Percentiles rank a stretch among this genome's conserved stretches.
phyloP scores from a whole-genome alignment of 1,140 invertebrate genomes.

The Meteorus sp. region DNA sequence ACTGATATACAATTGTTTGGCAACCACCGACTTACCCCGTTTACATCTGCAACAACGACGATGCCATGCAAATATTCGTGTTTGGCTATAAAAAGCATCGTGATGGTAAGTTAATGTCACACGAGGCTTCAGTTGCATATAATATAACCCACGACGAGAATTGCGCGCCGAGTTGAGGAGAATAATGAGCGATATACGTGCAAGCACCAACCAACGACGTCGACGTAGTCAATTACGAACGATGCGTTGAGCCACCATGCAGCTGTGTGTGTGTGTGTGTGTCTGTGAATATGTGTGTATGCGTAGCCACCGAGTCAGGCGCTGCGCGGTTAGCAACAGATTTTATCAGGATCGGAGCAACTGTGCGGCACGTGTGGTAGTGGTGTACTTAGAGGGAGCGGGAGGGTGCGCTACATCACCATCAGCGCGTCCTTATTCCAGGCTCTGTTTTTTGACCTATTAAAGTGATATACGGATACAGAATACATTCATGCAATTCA shows the following conservation, averaged over 20 bases:
- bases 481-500: too few species aligned
- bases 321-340: slow-evolving; percentile 52
- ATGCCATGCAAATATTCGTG: not conserved
- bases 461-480: too few species aligned
- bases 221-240: not conserved
- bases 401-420: slow-evolving; percentile 22
- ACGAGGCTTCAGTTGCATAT: not conserved
- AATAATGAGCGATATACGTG: not conserved
- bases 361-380: slow-evolving; percentile 31
- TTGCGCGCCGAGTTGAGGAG: not conserved
- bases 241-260: not conserved
- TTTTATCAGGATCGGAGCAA: slow-evolving; percentile 44
- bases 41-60: too few species aligned
- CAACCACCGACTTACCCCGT: too few species aligned
- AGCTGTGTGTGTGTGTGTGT: not conserved
- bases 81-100: not conserved
- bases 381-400: slow-evolving; percentile 19
- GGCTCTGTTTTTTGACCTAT: not conserved
- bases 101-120: not conserved
- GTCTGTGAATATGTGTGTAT: not conserved
- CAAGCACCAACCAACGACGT: not conserved
- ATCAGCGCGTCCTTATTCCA: not conserved
- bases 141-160: not conserved
- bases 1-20: too few species aligned
- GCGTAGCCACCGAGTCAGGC: not conserved